Evolutionary conservation across 2,888 invertebrate genomes (phyloP).

Genomic region (Colletes collaris): DNA sequence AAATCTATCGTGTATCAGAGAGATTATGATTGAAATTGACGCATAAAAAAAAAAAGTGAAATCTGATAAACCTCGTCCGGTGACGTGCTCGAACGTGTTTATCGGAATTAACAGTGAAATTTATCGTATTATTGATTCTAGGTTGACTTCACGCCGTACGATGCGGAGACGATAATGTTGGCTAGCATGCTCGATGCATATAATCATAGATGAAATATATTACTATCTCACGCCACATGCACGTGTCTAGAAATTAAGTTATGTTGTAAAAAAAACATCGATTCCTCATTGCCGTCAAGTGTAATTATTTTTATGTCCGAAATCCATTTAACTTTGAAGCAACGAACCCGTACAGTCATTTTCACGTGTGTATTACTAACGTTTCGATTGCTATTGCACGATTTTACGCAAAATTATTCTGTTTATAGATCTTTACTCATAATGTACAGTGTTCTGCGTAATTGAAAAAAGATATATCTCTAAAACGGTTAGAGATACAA

Average conservation of each 20-base stretch:
- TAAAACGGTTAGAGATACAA: background rate
- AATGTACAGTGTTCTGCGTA: background rate
- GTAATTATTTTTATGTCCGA: background rate
- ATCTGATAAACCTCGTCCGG: background rate
- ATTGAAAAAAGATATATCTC: background rate
- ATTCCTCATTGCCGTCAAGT: background rate
- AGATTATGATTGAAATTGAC: background rate
- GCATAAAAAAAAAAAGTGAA: background rate
- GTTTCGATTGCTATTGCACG: constrained; percentile 26
- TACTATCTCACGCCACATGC: background rate
- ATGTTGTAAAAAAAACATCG: background rate
- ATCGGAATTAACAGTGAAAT: background rate
- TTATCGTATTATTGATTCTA: background rate
- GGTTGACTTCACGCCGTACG: background rate
- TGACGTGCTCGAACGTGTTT: background rate
- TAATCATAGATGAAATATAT: background rate
- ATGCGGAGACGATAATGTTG: constrained; percentile 26
- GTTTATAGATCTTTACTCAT: constrained; percentile 6
- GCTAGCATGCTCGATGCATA: constrained; percentile 10
- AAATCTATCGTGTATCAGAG: constrained; percentile 4
- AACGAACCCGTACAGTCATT: background rate
- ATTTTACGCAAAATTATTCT: constrained; percentile 46
- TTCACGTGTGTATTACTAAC: constrained; percentile 4
- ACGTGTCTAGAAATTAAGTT: background rate
- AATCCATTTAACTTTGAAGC: background rate